These are phyloP conservation scores for Geopemphigus sp. DNA, from an alignment of 1,140 invertebrate genomes.

Conservation along the genomic window DNA sequence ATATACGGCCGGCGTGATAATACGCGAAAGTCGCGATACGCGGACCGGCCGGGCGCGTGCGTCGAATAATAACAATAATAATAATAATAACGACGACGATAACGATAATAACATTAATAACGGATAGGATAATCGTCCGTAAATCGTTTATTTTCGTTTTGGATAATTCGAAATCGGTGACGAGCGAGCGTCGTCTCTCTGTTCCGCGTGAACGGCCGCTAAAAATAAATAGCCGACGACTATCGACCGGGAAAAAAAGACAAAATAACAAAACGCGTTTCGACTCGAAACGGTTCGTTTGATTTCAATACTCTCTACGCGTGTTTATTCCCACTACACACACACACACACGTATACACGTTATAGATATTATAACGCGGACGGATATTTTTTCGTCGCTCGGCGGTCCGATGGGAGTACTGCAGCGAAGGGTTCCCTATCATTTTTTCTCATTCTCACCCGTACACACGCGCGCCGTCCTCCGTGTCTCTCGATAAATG, in stretches of 20 bases:
- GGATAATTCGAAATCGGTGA: too few relatives aligned
- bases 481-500: background rate
- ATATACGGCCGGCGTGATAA: too few relatives aligned
- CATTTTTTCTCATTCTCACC: background rate
- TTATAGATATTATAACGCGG: background rate
- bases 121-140: too few relatives aligned
- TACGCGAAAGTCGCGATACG: background rate
- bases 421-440: background rate
- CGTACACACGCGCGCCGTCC: too few relatives aligned
- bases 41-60: background rate
- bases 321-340: slow-evolving; percentile 4
- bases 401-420: background rate
- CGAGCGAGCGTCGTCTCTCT: too few relatives aligned
- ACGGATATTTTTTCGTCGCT: background rate
- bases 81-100: too few relatives aligned
- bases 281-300: slow-evolving; percentile 1
- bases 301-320: background rate
- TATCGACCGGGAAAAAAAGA: background rate
- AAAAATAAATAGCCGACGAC: slow-evolving; percentile 12
- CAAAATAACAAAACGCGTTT: slow-evolving; percentile 5
- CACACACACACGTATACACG: background rate
- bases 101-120: too few relatives aligned
- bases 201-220: too few relatives aligned
- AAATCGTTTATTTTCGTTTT: too few relatives aligned
- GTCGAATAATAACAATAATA: background rate